Evolutionary conservation across 2,888 invertebrate species (phyloP).

Genomic region (Agonum fuliginosum): DNA sequence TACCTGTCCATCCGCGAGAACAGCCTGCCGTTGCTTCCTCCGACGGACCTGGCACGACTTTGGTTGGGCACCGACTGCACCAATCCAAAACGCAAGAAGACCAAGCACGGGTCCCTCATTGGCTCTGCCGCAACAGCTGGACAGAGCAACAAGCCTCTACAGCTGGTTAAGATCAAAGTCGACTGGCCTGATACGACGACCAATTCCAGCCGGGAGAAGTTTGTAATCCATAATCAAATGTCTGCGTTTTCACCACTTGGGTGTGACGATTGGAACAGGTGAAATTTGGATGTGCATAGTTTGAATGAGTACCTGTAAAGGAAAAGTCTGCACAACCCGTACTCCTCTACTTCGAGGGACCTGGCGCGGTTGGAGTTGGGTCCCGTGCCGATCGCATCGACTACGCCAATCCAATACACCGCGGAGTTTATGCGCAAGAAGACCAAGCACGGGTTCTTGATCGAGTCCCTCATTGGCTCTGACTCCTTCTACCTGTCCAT

Average conservation of each 20-base stretch:
- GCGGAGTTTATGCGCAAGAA: conserved; percentile 73
- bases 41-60: conserved; percentile 78
- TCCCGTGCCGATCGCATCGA: conserved; percentile 69
- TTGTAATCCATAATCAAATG: conserved; percentile 73
- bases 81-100: too few relatives aligned
- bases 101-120: too few relatives aligned
- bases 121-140: too few relatives aligned
- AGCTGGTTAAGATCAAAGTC: too few relatives aligned
- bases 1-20: conserved; percentile 75
- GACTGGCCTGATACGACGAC: conserved; percentile 64
- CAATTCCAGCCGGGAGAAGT: conserved; percentile 66
- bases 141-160: too few relatives aligned
- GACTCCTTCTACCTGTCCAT: conserved; percentile 75
- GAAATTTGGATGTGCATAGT: too few relatives aligned
- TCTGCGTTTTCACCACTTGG: conserved; percentile 83
- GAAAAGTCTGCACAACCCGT: too few relatives aligned
- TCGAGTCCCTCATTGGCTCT: conserved; percentile 78
- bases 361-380: conserved; percentile 74
- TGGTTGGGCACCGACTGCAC: too few relatives aligned
- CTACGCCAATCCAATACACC: conserved; percentile 67
- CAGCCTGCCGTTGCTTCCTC: conserved; percentile 76
- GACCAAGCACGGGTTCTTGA: conserved; percentile 78
- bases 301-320: too few relatives aligned
- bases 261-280: conserved; percentile 80
- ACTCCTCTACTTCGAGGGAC: too few relatives aligned